Conservation (phyloP, 2,113 vertebrate species). For the Engystomops pustulosus region DNA sequence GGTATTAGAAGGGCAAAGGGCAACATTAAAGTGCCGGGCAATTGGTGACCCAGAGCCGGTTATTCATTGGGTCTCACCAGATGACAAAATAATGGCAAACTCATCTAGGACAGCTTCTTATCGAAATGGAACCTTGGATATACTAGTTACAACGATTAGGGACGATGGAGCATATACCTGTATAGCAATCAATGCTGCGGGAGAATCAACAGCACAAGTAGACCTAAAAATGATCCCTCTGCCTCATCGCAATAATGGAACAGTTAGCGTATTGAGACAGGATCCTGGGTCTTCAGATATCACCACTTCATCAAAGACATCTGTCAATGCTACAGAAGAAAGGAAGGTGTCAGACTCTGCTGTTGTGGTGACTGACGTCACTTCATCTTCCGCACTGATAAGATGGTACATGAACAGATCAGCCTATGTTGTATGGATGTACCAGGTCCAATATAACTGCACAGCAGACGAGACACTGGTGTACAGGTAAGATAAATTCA, state of each 20-base stretch:
- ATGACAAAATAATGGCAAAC: conserved; percentile 86
- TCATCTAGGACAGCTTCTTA: conserved; percentile 83
- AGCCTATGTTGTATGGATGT: conserved; percentile 72
- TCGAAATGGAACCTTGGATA: conserved; percentile 87
- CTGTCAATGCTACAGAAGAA: conserved; percentile 65
- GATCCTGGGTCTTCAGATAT: conserved; percentile 79
- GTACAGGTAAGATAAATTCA: conserved; percentile 69
- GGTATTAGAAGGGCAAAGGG: conserved; percentile 89
- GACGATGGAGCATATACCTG: conserved; percentile 89
- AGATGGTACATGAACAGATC: conserved; percentile 81
- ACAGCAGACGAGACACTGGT: conserved; percentile 72
- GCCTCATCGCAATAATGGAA: conserved; percentile 81
- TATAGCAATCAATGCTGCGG: conserved; percentile 89
- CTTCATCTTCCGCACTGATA: conserved; percentile 83
- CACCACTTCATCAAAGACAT: conserved; percentile 71
- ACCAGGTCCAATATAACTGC: conserved; percentile 77
- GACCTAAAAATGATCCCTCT: conserved; percentile 88
- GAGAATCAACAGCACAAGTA: conserved; percentile 84
- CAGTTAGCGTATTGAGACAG: conserved; percentile 65
- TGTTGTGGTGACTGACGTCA: conserved; percentile 83
- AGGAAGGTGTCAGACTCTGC: conserved; percentile 61
- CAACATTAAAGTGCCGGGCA: conserved; percentile 83
- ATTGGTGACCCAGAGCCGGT: conserved; percentile 86
- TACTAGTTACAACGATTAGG: conserved; percentile 81
- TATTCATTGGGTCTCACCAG: conserved; percentile 91